Base-by-base conservation (phyloP, 2,888 invertebrate genomes). In the Aphodius sticticus region DNA sequence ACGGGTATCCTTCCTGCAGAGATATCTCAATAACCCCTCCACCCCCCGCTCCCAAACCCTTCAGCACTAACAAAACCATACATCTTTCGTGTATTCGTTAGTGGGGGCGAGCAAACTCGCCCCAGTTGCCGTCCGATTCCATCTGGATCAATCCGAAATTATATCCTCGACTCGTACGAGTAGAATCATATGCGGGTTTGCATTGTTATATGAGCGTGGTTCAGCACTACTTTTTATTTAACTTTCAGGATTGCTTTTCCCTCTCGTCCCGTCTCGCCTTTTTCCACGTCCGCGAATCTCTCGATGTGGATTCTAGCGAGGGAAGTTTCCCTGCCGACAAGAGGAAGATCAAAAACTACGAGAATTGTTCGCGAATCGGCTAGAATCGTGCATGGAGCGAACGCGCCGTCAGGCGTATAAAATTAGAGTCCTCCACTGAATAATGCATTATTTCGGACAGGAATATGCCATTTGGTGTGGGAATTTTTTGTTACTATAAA, bases 91-190 rank as follows among this genome's bases (percentile, higher is more conserved):
- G 53, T 53, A 12, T 53, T 53, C 53, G 53, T 53, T 53, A 53
- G 53, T 5, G 9, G 6, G 4, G 53, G 12, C 53, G 1, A 53
- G 53, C 53, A 53, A 53, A 53, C 53, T 53, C 53, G 53, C 1
- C 53, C 26, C 26, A 26, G 26, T 3, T 26, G 26, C 26, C 26
- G 3, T 26, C 26, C 53, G 53, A 53, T 53, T 53, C 12, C 53
- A 76, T 76, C 79, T 72, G 76, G 79, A 79, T 79, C 79, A 79
- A 79, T 79, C 77, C 76, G 77, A 79, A 79, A 79, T 76, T 79
- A 79, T 79, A 72, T 79, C 53, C 7, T 53, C 26, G 53, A 53
- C 1, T 76, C 79, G 76, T 71, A 71, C 15, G 36, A 69, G 75
- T 75, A 35, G 36, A 69, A 75, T 75, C 76, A 76, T 76, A 79